A percentile compares a stretch with the other conserved stretches of the same genome.
phyloP scores from a whole-genome alignment of 2,888 invertebrate genomes.

The Drosophila robusta region DNA sequence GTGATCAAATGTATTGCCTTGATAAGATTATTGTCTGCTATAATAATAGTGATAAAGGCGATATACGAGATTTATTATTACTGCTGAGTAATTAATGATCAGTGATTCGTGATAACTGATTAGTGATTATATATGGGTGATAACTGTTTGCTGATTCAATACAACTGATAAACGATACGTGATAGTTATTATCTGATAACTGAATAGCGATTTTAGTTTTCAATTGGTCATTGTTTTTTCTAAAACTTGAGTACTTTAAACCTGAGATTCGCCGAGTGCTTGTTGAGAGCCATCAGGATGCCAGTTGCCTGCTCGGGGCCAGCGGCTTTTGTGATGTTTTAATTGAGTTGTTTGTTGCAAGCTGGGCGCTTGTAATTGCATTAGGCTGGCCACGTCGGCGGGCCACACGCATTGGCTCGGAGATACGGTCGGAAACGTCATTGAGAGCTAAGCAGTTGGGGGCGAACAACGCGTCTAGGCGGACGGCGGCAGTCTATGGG shows the following conservation, averaged over 20 bases:
- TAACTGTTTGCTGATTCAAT: not conserved
- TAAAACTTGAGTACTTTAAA: not conserved
- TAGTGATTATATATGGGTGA: not conserved
- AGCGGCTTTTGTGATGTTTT: not conserved
- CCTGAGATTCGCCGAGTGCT: too few species aligned
- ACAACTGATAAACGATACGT: too few species aligned
- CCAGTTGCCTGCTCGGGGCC: not conserved
- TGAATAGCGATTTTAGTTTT: not conserved
- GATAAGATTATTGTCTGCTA: too few species aligned
- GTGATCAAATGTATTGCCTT: too few species aligned
- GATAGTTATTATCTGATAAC: not conserved
- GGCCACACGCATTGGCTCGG: not conserved
- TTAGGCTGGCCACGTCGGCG: not conserved
- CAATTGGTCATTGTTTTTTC: too few species aligned
- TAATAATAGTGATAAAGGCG: not conserved
- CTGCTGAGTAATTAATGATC: not conserved
- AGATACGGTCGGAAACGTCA: not conserved
- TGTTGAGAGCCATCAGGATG: not conserved
- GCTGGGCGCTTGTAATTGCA: conserved; percentile 14
- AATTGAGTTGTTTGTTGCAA: conserved; percentile 13
- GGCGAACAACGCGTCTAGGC: not conserved
- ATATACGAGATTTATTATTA: not conserved
- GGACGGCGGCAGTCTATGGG: conserved; percentile 27
- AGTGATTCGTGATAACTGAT: not conserved
- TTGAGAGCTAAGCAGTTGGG: not conserved